Base-by-base conservation (phyloP, 2,113 vertebrate genomes). In the Tringa solitaria region DNA sequence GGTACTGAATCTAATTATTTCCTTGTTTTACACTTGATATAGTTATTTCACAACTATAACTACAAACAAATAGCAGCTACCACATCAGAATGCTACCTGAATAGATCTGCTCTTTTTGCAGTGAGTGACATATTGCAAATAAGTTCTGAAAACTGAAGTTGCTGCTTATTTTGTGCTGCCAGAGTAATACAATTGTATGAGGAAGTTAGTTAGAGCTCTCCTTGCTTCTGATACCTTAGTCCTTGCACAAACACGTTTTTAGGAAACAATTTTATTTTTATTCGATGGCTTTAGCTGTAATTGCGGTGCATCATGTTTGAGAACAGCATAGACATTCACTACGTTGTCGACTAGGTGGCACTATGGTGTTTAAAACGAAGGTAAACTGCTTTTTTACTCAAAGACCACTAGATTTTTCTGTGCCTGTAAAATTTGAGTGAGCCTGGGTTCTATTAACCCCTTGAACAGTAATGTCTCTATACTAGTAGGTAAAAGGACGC, bases 261-360 rank as follows among this genome's bases (percentile, higher is more conserved):
- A 57, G 78, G 18, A 33, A 70, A 12, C 2, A 1, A 12, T 57
- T 79, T 11, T 10, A 10, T 35, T 61, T 81, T 69, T 39, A 7
- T 13, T 32, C 20, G 22, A 0, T 4, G 53, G 48, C 75, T 30
- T 41, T 17, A 21, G 54, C 48, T 39, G 37, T 12, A 7, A 4
- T 10, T 46, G 59, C 8, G 2, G 59, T 1, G 28, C 50, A 0
- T 22, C 0, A 37, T 48, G 59, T 15, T 9, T 2, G 26, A 27
- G 60, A 39, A 18, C 24, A 50, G 60, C 69, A 43, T 51, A 93
- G 72, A 30, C 28, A 30, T 97, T 96, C 85, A 14, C 60, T 5
- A 27, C 24, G 18, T 23, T 96, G 95, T 79, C 97, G 56, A 83
- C 97, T 97, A 96, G 98, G 97, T 97, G 98, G 97, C 98, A 98